Percentiles rank a stretch among this genome's conserved stretches.
phyloP scores from a whole-genome alignment of 2,113 vertebrate species.

The Dolichotis patagonum region DNA sequence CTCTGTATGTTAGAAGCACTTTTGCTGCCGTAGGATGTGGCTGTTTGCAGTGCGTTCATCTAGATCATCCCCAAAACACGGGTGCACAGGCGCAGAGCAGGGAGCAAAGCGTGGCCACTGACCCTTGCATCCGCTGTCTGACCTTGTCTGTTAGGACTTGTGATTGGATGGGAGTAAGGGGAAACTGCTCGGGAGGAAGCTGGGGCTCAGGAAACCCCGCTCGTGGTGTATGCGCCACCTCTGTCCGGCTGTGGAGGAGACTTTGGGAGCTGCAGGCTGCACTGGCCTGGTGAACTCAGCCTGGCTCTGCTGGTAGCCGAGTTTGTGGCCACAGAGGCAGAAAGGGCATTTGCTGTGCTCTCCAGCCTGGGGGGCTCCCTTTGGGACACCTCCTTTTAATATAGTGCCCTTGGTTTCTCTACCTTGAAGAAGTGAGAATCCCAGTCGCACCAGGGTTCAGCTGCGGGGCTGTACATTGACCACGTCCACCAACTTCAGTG shows the following conservation, averaged over 20 bases:
- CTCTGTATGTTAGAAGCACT: not conserved
- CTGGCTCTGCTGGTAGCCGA: not conserved
- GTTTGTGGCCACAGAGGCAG: not conserved
- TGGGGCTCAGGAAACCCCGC: not conserved
- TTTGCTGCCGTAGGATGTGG: not conserved
- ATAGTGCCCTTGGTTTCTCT: not conserved
- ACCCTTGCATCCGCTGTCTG: not conserved
- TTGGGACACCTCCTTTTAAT: not conserved
- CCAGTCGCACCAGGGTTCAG: no score
- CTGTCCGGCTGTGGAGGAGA: not conserved
- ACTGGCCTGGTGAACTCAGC: not conserved
- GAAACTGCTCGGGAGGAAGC: not conserved
- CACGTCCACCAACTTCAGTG: not conserved
- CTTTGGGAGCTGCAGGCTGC: not conserved
- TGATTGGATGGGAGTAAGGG: not conserved
- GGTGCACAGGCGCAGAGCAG: not conserved
- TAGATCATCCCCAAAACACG: not conserved
- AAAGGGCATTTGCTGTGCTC: no score
- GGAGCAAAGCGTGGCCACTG: not conserved
- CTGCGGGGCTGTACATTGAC: accelerated
- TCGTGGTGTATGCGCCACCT: not conserved
- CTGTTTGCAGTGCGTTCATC: not conserved
- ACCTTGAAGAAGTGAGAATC: not conserved
- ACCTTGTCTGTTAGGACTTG: not conserved
- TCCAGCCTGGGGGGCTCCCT: not conserved